Conservation (phyloP, 2,113 vertebrate genomes). For the Cryptomyrus ogoouensis region DNA sequence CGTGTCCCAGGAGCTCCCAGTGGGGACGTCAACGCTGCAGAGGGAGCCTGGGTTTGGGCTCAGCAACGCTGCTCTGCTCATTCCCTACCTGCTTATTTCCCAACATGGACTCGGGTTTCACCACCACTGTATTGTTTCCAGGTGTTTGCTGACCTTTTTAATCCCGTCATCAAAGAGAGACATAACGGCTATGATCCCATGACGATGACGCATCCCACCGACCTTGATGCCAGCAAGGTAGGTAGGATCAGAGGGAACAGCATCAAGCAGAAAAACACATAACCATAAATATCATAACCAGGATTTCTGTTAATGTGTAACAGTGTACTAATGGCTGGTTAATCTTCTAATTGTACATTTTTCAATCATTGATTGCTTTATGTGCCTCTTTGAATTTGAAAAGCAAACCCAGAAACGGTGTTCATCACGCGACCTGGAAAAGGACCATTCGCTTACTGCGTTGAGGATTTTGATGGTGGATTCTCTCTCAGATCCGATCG, state of each 20-base stretch:
- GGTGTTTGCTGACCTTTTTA: slow-evolving; percentile 85
- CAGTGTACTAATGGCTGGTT: not conserved
- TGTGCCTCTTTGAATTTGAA: not conserved
- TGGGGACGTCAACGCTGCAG: not conserved
- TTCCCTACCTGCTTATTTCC: not conserved
- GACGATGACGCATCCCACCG: slow-evolving; percentile 85
- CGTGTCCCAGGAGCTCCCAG: not conserved
- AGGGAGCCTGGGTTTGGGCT: not conserved
- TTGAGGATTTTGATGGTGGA: not conserved
- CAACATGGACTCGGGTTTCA: not conserved
- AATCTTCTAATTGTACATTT: not conserved
- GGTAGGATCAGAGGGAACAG: not conserved
- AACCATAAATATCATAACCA: not conserved
- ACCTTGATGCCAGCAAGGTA: slow-evolving; percentile 86
- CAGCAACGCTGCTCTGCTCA: not conserved
- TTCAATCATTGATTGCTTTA: not conserved
- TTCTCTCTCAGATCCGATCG: slow-evolving; percentile 64
- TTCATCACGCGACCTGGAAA: not conserved
- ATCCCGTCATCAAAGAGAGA: slow-evolving; percentile 85
- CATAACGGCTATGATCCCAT: slow-evolving; percentile 89
- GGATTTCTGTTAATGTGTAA: not conserved
- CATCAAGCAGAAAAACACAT: not conserved
- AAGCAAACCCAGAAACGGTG: not conserved
- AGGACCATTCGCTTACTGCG: not conserved
- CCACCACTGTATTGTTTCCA: slow-evolving; percentile 37